Base-by-base conservation (phyloP, 2,888 invertebrate genomes). In the Isotomurus palustris region DNA sequence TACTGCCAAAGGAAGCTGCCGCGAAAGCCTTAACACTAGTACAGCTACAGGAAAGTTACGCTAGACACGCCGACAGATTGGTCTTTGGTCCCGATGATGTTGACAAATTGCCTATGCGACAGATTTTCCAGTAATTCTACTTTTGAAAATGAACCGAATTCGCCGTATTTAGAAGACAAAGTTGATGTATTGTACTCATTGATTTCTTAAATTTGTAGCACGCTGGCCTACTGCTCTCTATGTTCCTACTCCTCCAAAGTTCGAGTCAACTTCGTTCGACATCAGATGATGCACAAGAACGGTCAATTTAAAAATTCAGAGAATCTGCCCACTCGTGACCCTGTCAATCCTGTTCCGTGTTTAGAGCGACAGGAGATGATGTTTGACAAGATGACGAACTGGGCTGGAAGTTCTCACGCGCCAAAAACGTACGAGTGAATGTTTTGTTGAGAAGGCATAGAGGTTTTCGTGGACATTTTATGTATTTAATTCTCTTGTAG, bases 381-480 rank as follows among this genome's bases (percentile, higher is more conserved):
- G 81, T 90, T 89, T 72, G 89, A 90, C 73, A 87, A 85, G 73
- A 90, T 90, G 90, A 80, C 84, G 0, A 90, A 90, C 73, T 78
- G 88, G 19, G 88, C 90, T 0, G 84, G 85, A n/a, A 87, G 85
- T 67, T 87, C 83, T 19, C 73, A 73, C 51, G 67, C 68, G 38
- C 62, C 58, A 19, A 69, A 71, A 36, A 48, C 60, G 68, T 69
- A 57, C 12, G 51, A 1, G 38, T 41, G 21, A 35, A 44, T 12
- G 25, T 40, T 29, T 24, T 47, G 24, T 44, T 21, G 17, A 12
- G 10, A 44, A 44, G 14, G 21, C 14, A 32, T 8, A 32, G 14
- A 8, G 14, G 8, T 8, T 32, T 32, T 14, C 8, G 32, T 32
- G 8, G 32, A 8, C 14, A 32, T 10, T 14, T 32, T 32, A 10